Evolutionary conservation across 2,797 vertebrate genomes (phyloP), one percentile per base, ranked within the genome.

Genomic region (Pantherophis alleghaniensis): DNA sequence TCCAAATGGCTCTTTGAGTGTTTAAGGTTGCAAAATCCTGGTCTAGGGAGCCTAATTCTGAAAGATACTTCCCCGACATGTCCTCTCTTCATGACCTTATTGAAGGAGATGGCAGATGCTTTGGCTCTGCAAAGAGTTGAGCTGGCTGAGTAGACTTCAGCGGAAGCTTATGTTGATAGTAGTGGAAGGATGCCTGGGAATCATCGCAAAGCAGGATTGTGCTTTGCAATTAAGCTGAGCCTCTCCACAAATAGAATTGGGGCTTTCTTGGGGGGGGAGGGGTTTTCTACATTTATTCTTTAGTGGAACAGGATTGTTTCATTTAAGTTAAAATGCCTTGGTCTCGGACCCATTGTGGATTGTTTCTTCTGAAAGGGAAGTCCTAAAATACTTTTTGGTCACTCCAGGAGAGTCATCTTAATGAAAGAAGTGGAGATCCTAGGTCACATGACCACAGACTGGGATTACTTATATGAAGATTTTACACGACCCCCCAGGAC

Each of bases 361-460:
- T 42, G 18, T 42, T 92, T 69, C 79, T 92, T 42, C 1, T 1
- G 18, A 87, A 91, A 2, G 16, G n/a, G 5, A 90, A 7, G 91
- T 90, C 47, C 0, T 86, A 7, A 92, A 61, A 63, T 18, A 57
- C 69, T 3, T 59, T 61, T 57, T 63, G 95, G n/a, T 93, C 91
- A 89, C 5, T 94, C 86, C 59, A 99, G 99, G 98, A 98, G 99
- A 94, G 98, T 99, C 14, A 94, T 99, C 91, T 98, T 96, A 95
- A 92, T 99, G 89, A 99, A 99, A 96, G 98, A 99, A 97, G 97
- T 99, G 28, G 99, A 99, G 96, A 98, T 99, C 92, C 96, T 99
- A 4, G 98, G 98, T 47, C 98, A 99, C 93, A 98, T 99, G 95
- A 98, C 95, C 90, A 97, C 97, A 95, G 99, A 99, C 90, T 99